phyloP scores from a whole-genome alignment of 2,113 vertebrate genomes.

The Recurvirostra avosetta region DNA sequence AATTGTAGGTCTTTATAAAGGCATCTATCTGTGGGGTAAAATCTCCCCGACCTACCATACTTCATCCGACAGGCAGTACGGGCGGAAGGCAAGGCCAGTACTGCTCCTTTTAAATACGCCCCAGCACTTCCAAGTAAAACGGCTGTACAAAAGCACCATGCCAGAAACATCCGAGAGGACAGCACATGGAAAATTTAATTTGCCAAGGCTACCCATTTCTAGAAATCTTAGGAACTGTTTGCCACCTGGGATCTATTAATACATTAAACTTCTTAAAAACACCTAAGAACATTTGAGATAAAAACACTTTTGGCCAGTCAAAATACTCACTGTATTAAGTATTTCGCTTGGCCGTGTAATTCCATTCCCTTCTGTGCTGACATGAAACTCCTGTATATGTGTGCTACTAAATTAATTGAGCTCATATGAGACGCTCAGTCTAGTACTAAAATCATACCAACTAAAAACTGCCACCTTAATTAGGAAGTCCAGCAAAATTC shows the following conservation, averaged over 20 bases:
- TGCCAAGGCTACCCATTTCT: background rate
- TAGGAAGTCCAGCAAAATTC: background rate
- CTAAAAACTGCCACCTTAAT: background rate
- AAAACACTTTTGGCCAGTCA: background rate
- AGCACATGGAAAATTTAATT: background rate
- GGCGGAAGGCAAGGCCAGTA: background rate
- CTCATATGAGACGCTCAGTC: background rate
- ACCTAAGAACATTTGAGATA: background rate
- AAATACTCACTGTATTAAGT: background rate
- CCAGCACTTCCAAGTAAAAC: background rate
- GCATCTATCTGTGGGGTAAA: background rate
- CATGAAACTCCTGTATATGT: background rate
- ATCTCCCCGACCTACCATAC: background rate
- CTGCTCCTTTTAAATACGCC: background rate
- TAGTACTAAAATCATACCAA: too few relatives aligned
- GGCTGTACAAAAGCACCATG: background rate
- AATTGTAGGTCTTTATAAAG: conserved; percentile 42
- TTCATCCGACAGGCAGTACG: background rate
- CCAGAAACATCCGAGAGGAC: background rate
- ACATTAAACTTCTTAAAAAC: background rate
- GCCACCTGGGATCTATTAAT: background rate
- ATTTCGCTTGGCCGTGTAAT: background rate
- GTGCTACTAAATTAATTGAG: background rate
- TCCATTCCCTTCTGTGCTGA: background rate
- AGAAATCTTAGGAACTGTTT: background rate